These are phyloP conservation scores for Achatina immaculata DNA, from an alignment of 1,140 invertebrate genomes.

Conservation along the genomic window DNA sequence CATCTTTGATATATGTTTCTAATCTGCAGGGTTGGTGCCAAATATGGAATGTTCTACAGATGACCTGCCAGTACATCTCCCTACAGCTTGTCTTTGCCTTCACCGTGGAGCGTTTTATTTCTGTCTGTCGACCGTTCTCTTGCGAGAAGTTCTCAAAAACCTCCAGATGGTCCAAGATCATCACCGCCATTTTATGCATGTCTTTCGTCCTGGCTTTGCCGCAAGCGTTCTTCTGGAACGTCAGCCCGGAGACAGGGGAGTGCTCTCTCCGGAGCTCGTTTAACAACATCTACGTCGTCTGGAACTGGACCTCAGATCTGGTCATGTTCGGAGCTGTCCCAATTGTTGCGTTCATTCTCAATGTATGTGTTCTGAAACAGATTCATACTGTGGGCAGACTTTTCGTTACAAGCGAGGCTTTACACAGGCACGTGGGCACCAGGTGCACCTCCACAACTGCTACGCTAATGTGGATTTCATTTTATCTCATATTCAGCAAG, in stretches of 20 bases:
- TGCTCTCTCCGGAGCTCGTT: slow-evolving; percentile 32
- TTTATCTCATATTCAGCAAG: slow-evolving; percentile 62
- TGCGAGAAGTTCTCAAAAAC: slow-evolving; percentile 48
- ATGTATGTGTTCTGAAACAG: slow-evolving; percentile 56
- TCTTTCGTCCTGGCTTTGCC: slow-evolving; percentile 45
- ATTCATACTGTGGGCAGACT: slow-evolving; percentile 42
- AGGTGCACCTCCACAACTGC: slow-evolving; percentile 44
- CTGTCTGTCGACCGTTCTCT: slow-evolving; percentile 87
- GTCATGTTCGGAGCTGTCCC: slow-evolving; percentile 51
- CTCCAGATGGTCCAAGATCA: slow-evolving; percentile 49
- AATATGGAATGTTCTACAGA: slow-evolving; percentile 50
- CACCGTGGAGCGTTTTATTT: slow-evolving; percentile 93
- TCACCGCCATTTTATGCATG: slow-evolving; percentile 42
- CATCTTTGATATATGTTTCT: too few relatives aligned
- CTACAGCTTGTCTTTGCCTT: slow-evolving; percentile 77
- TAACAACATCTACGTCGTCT: slow-evolving; percentile 47
- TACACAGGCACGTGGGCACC: slow-evolving; percentile 15
- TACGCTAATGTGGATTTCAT: slow-evolving; percentile 55
- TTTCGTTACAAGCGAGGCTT: slow-evolving; percentile 30
- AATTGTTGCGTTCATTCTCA: slow-evolving; percentile 50
- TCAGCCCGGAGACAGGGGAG: slow-evolving; percentile 34
- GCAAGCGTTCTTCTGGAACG: slow-evolving; percentile 59
- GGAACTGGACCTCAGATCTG: slow-evolving; percentile 57
- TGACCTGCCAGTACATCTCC: slow-evolving; percentile 54
- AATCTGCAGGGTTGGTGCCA: slow-evolving; percentile 44